Percentiles rank a stretch among this genome's conserved stretches.
phyloP scores from a whole-genome alignment of 2,888 invertebrate genomes.

The Limnephilus marmoratus region DNA sequence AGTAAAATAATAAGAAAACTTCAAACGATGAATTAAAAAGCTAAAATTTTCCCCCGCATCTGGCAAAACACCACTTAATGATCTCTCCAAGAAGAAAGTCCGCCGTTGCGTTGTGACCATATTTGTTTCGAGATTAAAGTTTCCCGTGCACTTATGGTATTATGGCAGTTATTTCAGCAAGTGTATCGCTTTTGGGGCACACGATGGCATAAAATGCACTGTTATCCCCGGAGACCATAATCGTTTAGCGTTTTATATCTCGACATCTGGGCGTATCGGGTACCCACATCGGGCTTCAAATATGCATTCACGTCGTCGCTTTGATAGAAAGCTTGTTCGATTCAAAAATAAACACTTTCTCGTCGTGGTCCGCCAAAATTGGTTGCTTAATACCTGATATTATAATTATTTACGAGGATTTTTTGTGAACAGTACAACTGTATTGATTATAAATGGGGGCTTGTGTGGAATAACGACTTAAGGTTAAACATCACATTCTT shows the following conservation, averaged over 20 bases:
- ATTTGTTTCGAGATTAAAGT: conserved; percentile 55
- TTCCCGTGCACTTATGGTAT: conserved; percentile 45
- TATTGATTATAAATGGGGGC: neutral
- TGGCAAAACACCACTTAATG: neutral
- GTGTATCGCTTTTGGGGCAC: conserved; percentile 19
- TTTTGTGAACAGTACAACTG: neutral
- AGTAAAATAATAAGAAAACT: neutral
- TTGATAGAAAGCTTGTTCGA: neutral
- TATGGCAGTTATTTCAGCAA: conserved; percentile 30
- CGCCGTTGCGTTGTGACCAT: neutral
- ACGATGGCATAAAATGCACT: conserved; percentile 45
- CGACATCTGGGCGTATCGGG: neutral
- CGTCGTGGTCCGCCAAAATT: neutral
- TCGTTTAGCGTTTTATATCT: conserved; percentile 37
- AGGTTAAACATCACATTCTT: neutral
- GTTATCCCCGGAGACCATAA: conserved; percentile 14
- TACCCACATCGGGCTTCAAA: neutral
- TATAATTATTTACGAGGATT: neutral
- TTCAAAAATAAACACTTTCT: neutral
- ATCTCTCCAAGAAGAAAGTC: neutral
- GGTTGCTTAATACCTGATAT: neutral
- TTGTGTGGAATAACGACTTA: neutral
- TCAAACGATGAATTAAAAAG: neutral
- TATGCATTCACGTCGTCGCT: neutral
- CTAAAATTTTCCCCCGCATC: neutral